A percentile compares a stretch with the other conserved stretches of the same genome.
Evolutionary conservation across 2,888 invertebrate genomes (phyloP).

Genomic region (Hesperia comma): DNA sequence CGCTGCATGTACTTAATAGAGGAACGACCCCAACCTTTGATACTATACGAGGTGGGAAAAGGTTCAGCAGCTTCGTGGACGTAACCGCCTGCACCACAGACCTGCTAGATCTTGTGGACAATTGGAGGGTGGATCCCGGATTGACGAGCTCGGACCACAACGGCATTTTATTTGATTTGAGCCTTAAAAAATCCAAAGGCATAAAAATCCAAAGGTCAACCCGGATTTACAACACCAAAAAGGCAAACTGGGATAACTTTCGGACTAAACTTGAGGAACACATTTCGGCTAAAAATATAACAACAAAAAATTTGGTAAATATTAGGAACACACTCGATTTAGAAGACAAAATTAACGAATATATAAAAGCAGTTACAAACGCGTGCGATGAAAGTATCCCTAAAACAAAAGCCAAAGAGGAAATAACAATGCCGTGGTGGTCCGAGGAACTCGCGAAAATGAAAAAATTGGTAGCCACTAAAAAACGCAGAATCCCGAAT

Average conservation of each 20-base stretch:
- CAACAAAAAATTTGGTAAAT: not conserved
- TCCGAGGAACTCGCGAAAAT: not conserved
- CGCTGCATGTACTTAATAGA: conserved; percentile 13
- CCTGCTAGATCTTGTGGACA: not conserved
- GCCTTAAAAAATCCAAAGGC: not conserved
- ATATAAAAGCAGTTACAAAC: not conserved
- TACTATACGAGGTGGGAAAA: not conserved
- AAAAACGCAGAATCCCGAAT: not conserved
- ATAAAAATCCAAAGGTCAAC: not conserved
- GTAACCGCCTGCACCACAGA: conserved; percentile 19
- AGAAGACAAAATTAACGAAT: not conserved
- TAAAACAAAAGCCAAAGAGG: not conserved
- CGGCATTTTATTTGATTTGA: not conserved
- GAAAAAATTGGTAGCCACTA: not conserved
- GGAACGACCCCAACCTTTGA: not conserved
- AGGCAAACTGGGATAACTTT: conserved; percentile 3
- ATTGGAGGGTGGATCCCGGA: conserved; percentile 13
- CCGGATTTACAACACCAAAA: not conserved
- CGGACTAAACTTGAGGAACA: too few relatives aligned
- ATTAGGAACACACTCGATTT: not conserved
- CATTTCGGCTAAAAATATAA: not conserved
- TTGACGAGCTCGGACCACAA: conserved; percentile 35
- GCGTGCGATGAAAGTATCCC: not conserved
- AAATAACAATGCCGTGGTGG: conserved; percentile 13
- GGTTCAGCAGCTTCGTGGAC: not conserved